These are phyloP conservation scores for Notolepis coatsorum DNA, from an alignment of 2,797 vertebrate species.

Conservation along the genomic window DNA sequence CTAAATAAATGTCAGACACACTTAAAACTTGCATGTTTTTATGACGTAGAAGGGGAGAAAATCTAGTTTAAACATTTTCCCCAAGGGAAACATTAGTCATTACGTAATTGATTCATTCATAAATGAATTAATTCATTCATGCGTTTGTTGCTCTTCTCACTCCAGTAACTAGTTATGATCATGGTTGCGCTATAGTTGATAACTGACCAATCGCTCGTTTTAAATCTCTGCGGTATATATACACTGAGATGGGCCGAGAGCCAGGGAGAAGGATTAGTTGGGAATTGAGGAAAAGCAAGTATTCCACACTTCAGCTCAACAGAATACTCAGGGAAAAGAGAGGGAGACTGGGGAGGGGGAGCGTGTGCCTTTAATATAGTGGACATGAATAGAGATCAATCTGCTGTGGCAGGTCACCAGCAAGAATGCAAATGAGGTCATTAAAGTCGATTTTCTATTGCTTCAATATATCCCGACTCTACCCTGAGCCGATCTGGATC, in stretches of 20 bases:
- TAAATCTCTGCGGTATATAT: constrained; percentile 29
- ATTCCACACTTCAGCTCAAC: constrained; percentile 29
- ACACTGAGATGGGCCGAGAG: constrained; percentile 58
- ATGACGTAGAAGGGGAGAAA: neutral
- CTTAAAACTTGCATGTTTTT: too few species aligned
- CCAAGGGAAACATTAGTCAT: too few species aligned
- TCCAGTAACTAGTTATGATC: constrained; percentile 14
- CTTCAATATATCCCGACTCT: too few species aligned
- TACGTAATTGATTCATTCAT: neutral
- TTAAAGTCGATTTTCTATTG: too few species aligned
- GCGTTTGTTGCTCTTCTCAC: neutral
- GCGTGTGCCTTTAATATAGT: constrained; percentile 5
- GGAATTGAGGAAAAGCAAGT: constrained; percentile 35
- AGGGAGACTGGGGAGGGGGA: constrained; percentile 6
- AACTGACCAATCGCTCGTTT: constrained; percentile 17
- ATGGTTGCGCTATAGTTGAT: constrained; percentile 19
- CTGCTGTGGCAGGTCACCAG: too few species aligned
- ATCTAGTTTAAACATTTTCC: constrained; percentile 2
- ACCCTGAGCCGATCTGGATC: too few species aligned
- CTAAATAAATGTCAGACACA: too few species aligned
- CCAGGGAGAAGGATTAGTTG: constrained; percentile 39
- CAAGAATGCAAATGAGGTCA: too few species aligned
- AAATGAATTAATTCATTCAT: neutral
- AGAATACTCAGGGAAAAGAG: constrained; percentile 25
- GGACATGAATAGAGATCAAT: constrained; percentile 8